Percentiles rank a stretch among this genome's conserved stretches.
phyloP scores from a whole-genome alignment of 1,140 invertebrate species.

The Drosophila serrata region DNA sequence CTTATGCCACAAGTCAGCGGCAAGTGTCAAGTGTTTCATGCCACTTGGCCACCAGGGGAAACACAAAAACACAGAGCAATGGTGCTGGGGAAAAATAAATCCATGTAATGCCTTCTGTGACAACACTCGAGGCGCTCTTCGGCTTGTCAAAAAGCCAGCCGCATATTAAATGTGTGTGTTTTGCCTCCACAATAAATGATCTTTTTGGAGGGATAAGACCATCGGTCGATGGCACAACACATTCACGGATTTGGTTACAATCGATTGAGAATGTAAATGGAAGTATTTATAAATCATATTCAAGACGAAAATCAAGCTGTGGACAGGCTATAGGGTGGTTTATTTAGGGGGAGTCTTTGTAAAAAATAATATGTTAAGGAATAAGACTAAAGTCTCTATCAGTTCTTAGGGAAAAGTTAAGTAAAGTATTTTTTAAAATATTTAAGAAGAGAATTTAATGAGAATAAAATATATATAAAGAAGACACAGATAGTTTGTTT shows the following conservation, averaged over 20 bases:
- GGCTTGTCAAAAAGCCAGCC: conserved; percentile 55
- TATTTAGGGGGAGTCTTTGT: not conserved
- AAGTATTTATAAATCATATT: conserved; percentile 10
- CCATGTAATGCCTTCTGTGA: conserved; percentile 73
- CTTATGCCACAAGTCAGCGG: conserved; percentile 78
- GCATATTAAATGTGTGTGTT: conserved; percentile 54
- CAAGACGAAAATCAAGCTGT: not conserved
- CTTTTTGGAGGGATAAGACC: conserved; percentile 45
- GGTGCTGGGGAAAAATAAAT: conserved; percentile 38
- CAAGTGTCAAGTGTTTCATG: conserved; percentile 79
- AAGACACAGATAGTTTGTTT: not conserved
- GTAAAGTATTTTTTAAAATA: not conserved
- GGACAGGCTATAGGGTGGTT: too few species aligned
- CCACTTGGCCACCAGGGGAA: conserved; percentile 60
- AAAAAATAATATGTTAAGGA: not conserved
- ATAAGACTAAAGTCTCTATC: not conserved
- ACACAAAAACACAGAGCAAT: not conserved
- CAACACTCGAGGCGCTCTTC: conserved; percentile 75
- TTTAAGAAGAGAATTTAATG: not conserved
- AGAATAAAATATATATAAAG: not conserved
- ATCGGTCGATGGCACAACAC: conserved; percentile 23
- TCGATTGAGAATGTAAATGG: conserved; percentile 16
- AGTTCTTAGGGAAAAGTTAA: not conserved
- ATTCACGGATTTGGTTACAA: conserved; percentile 24
- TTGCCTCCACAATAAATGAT: conserved; percentile 45